These are phyloP conservation scores for Carlito syrichta DNA, from an alignment of 2,113 vertebrate species.

Conservation along the genomic window DNA sequence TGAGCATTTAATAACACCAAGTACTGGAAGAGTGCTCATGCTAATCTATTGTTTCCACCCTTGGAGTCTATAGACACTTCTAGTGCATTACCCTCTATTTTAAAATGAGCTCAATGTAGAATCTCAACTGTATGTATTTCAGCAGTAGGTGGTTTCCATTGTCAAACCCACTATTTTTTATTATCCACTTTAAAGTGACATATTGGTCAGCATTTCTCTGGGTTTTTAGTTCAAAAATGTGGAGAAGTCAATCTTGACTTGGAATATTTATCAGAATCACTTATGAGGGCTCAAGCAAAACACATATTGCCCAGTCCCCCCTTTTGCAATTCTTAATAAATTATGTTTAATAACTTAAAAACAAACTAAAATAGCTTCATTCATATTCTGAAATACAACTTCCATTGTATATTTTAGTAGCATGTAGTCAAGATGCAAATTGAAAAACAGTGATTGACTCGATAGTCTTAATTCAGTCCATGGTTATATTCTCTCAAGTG, in stretches of 20 bases:
- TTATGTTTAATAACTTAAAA: background rate
- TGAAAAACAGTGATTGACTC: background rate
- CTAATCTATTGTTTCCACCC: background rate
- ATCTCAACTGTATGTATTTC: background rate
- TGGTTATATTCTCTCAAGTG: background rate
- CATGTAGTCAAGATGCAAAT: background rate
- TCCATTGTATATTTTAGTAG: background rate
- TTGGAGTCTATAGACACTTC: background rate
- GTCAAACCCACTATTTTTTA: background rate
- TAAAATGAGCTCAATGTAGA: background rate
- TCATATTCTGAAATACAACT: background rate
- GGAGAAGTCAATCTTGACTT: background rate
- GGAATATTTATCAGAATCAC: background rate
- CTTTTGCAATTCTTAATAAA: background rate
- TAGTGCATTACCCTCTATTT: background rate
- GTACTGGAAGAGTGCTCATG: background rate
- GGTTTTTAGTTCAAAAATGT: background rate
- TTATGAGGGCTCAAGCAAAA: background rate
- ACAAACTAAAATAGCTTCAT: background rate
- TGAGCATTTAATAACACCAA: background rate
- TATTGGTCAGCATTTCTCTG: background rate
- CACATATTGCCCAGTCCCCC: background rate
- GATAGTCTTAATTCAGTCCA: background rate
- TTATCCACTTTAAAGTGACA: background rate
- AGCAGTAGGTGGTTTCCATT: background rate